Evolutionary conservation across 2,888 invertebrate genomes (phyloP).

Genomic region (Heptascelio sp.): DNA sequence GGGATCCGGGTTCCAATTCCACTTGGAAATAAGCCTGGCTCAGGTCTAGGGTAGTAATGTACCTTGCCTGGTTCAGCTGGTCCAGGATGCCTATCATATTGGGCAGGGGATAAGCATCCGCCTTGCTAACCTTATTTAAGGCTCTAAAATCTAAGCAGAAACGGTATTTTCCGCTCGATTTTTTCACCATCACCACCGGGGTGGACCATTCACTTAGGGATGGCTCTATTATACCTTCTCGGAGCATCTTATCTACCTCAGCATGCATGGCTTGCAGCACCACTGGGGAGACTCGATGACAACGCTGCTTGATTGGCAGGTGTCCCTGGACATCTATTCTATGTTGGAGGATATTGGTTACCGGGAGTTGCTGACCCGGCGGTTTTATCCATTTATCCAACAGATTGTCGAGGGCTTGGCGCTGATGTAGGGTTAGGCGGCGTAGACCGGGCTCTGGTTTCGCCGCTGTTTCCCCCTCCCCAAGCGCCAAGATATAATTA

Average conservation of each 20-base stretch:
- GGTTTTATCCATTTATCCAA: too few species aligned
- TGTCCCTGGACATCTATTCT: background rate
- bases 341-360: too few species aligned
- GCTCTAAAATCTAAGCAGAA: constrained; percentile 31
- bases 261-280: background rate
- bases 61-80: constrained; percentile 18
- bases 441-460: too few species aligned
- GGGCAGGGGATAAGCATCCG: constrained; percentile 27
- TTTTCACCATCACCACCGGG: constrained; percentile 74
- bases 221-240: constrained; percentile 71
- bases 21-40: constrained; percentile 70
- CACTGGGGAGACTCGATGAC: constrained; percentile 28
- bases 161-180: constrained; percentile 62
- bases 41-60: constrained; percentile 67
- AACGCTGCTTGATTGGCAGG: constrained; percentile 4
- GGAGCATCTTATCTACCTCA: constrained; percentile 78
- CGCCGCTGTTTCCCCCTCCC: too few species aligned
- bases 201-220: constrained; percentile 69
- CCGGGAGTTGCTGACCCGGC: too few species aligned
- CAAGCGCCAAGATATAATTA: too few species aligned
- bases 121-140: background rate
- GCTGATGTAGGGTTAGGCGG: too few species aligned
- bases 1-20: too few species aligned
- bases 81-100: background rate
- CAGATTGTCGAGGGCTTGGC: too few species aligned